Evolutionary conservation across 2,797 vertebrate genomes (phyloP).

Genomic region (Pantherophis vulpinus): DNA sequence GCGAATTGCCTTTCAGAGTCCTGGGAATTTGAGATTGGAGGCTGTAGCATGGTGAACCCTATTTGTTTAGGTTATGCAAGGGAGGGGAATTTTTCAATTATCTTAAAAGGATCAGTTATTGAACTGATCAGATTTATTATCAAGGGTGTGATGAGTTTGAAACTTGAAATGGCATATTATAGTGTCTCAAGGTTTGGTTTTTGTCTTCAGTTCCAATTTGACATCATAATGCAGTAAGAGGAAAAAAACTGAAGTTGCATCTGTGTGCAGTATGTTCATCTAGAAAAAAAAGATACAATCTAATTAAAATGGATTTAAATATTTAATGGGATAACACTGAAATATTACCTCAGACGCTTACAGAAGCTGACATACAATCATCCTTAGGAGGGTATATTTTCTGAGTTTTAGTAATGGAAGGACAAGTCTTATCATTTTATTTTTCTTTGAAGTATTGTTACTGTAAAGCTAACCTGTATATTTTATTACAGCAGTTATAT

Average conservation of each 20-base stretch:
- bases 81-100: neutral
- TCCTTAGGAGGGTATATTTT: neutral
- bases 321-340: neutral
- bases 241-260: neutral
- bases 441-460: neutral
- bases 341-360: neutral
- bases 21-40: neutral
- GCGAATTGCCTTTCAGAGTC: neutral
- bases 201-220: neutral
- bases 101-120: neutral
- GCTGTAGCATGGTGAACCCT: neutral
- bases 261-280: neutral
- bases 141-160: neutral
- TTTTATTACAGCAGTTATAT: neutral
- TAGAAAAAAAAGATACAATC: neutral
- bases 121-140: neutral
- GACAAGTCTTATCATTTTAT: neutral
- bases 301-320: neutral
- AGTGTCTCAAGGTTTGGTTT: neutral
- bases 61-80: neutral
- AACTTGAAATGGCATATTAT: neutral
- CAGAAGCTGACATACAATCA: neutral
- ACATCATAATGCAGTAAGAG: neutral
- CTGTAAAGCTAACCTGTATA: neutral
- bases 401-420: neutral